Evolutionary conservation across 2,888 invertebrate genomes (phyloP), one percentile per base, ranked within the genome.

Genomic region (Ophonus ardosiacus): DNA sequence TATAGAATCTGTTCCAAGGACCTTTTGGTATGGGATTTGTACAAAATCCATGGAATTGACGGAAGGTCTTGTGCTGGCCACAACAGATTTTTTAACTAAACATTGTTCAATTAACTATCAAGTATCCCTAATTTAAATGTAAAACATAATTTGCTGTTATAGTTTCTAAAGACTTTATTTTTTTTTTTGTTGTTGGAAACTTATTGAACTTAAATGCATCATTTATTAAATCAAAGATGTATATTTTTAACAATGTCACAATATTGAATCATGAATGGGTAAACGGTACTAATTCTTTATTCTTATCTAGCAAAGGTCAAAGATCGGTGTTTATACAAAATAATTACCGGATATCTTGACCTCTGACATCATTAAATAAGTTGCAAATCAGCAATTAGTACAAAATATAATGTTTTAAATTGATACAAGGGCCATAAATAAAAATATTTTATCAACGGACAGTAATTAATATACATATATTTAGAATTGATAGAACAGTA

Each of bases 321-420:
- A 88, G 87, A 86, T 87, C 85, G 86, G 76, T 87, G 87, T 88
- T 88, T 88, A 88, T 87, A 87, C 87, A 87, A 87, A 88, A 88
- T 88, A 88, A 88, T 87, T 86, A 88, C 87, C 88, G 88, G 88
- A 88, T 88, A 87, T 87, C 87, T 86, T 86, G 86, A 88, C 86
- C 87, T 74, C 15, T 63, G 86, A 87, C 87, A 87, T 79, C 87
- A 87, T 86, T 83, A 76, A 83, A 83, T 51, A 38, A 71, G 43
- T 83, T 74, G 83, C 83, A 83, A 83, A 83, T 83, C 59, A 76
- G 18, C 83, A 83, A 83, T 83, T 83, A 83, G 71, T 76, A 74
- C 40, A 57, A 15, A 83, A 76, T 57, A 83, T 61, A 83, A 74
- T 63, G 21, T 24, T 10, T 1, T 18, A 61, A 57, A 83, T 83